phyloP scores from a whole-genome alignment of 2,888 invertebrate species.

The Gordius sp. region DNA sequence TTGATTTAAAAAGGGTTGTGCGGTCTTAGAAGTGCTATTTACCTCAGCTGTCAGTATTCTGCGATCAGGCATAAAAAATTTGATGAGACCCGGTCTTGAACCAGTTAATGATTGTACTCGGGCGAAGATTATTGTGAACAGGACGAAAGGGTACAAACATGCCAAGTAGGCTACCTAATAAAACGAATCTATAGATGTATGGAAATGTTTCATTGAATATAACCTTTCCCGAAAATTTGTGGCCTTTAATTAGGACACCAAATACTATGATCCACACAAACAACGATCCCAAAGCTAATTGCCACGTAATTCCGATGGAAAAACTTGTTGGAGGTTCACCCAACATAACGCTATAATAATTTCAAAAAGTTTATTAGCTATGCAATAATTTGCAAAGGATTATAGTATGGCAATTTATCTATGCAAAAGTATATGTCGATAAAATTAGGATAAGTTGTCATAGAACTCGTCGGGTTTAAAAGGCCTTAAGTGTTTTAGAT shows the following conservation, averaged over 20 bases:
- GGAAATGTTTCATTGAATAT: neutral
- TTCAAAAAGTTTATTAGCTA: no score
- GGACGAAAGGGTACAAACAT: conserved; percentile 7
- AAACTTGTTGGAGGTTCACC: no score
- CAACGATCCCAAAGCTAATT: neutral
- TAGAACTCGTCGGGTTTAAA: no score
- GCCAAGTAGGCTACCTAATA: conserved; percentile 1
- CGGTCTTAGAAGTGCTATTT: no score
- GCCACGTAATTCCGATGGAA: conserved; percentile 4
- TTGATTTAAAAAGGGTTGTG: no score
- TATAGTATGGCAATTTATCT: no score
- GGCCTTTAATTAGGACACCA: conserved; percentile 5
- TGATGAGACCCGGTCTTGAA: neutral
- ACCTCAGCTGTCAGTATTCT: neutral
- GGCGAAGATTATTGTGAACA: neutral
- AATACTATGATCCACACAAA: conserved; percentile 12
- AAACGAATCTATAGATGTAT: neutral
- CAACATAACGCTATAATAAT: no score
- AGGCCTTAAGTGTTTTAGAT: no score
- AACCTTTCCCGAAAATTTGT: conserved; percentile 10
- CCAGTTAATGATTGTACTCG: conserved; percentile 1
- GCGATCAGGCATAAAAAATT: conserved; percentile 1
- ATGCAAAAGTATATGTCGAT: no score
- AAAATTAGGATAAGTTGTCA: no score
- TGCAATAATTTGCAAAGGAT: no score